These are phyloP conservation scores for Sus cebifrons DNA, from an alignment of 2,797 vertebrate species.

Conservation along the genomic window DNA sequence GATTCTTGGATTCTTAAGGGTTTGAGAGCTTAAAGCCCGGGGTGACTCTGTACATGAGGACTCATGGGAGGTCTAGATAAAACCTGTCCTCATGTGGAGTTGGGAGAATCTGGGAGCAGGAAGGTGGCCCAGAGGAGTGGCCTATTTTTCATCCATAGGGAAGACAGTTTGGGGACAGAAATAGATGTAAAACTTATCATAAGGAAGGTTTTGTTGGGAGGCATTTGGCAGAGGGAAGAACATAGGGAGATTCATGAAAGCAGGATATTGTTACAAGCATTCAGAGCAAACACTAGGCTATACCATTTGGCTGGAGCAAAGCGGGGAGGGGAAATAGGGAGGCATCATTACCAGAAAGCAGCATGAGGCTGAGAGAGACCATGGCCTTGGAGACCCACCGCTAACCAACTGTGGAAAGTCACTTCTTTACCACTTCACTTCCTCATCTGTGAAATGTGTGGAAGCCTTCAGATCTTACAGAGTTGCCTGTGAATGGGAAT, in stretches of 20 bases:
- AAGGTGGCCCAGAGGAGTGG: background rate
- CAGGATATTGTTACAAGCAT: background rate
- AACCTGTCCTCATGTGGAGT: background rate
- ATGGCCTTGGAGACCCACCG: background rate
- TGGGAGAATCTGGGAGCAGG: background rate
- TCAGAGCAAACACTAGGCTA: background rate
- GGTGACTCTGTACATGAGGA: background rate
- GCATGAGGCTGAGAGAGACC: background rate
- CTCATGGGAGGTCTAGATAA: background rate
- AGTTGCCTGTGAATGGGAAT: background rate
- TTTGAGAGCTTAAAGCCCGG: background rate
- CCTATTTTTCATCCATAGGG: background rate
- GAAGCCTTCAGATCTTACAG: background rate
- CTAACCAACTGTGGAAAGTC: background rate
- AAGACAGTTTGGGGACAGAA: background rate
- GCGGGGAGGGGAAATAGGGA: rapidly evolving
- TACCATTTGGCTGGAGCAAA: background rate
- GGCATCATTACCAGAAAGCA: background rate
- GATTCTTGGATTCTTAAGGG: background rate
- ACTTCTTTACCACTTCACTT: background rate
- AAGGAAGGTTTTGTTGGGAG: background rate
- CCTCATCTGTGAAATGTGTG: background rate
- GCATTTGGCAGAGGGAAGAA: background rate
- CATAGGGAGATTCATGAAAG: background rate
- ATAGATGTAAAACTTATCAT: background rate